Conservation (phyloP, 2,888 invertebrate genomes). For the Tipula lateralis region DNA sequence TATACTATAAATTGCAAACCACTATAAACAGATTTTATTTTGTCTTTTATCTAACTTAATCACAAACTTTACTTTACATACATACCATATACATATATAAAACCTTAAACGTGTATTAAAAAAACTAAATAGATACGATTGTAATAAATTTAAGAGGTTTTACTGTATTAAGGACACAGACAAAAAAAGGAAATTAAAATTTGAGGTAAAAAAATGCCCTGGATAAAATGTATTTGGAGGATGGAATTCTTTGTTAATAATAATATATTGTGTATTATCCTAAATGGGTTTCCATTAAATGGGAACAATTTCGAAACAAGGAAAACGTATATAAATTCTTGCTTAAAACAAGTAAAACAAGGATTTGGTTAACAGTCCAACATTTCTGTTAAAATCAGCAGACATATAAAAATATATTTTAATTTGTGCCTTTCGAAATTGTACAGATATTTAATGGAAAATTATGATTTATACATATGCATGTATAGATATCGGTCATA, state of each 20-base stretch:
- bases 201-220: not conserved
- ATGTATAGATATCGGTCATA: not conserved
- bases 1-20: constrained; percentile 19
- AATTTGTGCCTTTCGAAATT: not conserved
- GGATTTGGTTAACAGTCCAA: not conserved
- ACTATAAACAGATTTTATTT: not conserved
- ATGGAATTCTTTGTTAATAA: constrained; percentile 15
- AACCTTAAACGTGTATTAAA: not conserved
- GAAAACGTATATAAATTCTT: not conserved
- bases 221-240: not conserved
- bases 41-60: constrained; percentile 11
- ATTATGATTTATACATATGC: not conserved
- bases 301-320: not conserved
- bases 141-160: constrained; percentile 9
- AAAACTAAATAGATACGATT: not conserved
- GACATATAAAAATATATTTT: not conserved
- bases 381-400: not conserved
- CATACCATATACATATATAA: too few species aligned
- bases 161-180: not conserved
- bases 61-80: not conserved
- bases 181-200: not conserved
- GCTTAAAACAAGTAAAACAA: not conserved
- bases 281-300: constrained; percentile 19
- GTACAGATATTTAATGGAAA: not conserved
- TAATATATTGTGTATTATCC: not conserved